Evolutionary conservation across 2,888 invertebrate species (phyloP).

Genomic region (Gastracanthus pulcherrimus): DNA sequence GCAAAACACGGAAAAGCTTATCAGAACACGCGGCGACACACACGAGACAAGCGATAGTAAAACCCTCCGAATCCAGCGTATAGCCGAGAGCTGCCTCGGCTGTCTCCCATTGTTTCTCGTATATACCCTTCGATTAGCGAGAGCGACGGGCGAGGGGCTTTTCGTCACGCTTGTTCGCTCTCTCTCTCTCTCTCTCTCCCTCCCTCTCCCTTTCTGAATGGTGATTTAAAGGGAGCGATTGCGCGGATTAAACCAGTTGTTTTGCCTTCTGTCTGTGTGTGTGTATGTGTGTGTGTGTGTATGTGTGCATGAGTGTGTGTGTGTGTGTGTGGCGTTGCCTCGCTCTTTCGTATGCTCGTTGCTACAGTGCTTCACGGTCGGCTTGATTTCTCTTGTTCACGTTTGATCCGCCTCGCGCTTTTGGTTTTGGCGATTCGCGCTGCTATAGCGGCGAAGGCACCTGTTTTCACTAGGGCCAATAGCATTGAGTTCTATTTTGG

Average conservation of each 20-base stretch:
- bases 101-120: not conserved
- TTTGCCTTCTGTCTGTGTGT: slow-evolving; percentile 40
- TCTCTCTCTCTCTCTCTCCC: not conserved
- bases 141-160: slow-evolving; percentile 51
- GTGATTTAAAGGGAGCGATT: slow-evolving; percentile 55
- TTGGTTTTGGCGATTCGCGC: not conserved
- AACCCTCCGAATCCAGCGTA: slow-evolving; percentile 24
- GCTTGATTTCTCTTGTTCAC: slow-evolving; percentile 11
- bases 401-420: not conserved
- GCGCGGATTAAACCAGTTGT: slow-evolving; percentile 60
- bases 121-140: slow-evolving; percentile 58
- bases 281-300: not conserved
- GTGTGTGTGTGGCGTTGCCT: not conserved
- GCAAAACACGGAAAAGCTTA: slow-evolving; percentile 62
- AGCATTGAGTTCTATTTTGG: too few relatives aligned
- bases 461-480: not conserved
- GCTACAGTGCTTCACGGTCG: not conserved
- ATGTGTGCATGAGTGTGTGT: not conserved
- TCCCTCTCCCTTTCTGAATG: slow-evolving; percentile 49
- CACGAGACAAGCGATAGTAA: slow-evolving; percentile 63
- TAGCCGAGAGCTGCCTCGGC: too few relatives aligned
- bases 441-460: not conserved
- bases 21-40: slow-evolving; percentile 65
- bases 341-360: too few relatives aligned
- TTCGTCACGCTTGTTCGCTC: slow-evolving; percentile 50